These are phyloP conservation scores for Platysternon megacephalum DNA, from an alignment of 2,113 vertebrate species.

Conservation along the genomic window DNA sequence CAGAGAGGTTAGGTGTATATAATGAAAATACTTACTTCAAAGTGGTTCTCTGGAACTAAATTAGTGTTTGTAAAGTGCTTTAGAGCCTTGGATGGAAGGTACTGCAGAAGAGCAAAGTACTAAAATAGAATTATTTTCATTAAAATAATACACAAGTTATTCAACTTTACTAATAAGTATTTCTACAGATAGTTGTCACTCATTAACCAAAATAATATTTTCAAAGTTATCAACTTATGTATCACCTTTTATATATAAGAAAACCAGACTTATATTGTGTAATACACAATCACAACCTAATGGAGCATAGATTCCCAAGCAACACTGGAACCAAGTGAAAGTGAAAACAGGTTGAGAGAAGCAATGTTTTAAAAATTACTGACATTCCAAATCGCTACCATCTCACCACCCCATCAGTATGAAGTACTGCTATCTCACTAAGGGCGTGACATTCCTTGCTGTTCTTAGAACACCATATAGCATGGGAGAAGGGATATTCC, in stretches of 20 bases:
- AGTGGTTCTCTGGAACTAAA: not conserved
- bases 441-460: not conserved
- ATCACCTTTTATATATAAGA: not conserved
- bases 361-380: not conserved
- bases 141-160: not conserved
- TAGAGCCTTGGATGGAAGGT: not conserved
- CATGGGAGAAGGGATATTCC: not conserved
- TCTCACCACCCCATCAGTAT: not conserved
- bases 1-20: not conserved
- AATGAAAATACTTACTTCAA: not conserved
- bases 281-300: not conserved
- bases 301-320: not conserved
- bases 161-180: not conserved
- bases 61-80: not conserved
- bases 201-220: not conserved
- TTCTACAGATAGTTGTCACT: not conserved
- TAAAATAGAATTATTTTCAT: rapidly evolving
- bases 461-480: not conserved
- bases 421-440: not conserved
- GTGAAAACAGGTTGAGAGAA: not conserved
- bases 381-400: not conserved
- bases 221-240: not conserved
- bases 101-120: not conserved
- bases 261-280: not conserved
- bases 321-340: not conserved